Base-by-base conservation (phyloP, 2,113 vertebrate genomes). In the Petromus typicus region DNA sequence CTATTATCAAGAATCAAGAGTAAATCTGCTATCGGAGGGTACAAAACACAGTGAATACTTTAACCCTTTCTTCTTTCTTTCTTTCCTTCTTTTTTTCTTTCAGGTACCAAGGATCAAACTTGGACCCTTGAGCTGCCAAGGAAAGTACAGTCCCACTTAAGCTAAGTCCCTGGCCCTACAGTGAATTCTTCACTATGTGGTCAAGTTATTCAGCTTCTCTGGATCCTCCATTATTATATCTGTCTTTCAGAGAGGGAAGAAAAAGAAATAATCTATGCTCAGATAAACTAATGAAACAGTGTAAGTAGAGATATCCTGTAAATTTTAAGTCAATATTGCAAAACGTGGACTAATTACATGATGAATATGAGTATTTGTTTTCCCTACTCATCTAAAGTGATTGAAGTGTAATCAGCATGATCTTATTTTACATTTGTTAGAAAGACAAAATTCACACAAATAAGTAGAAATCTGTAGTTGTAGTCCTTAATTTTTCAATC, bases 341-440 rank as follows among this genome's bases (percentile, higher is more conserved):
- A 86, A 95, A 59, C 23, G 0, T 34, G 89, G 57, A 20, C 10
- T 78, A 90, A 59, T 54, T 56, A 91, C 25, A 56, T n/a, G 8
- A 9, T 85, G 23, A 85, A 22, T 59, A 59, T 45, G 43, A 83
- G 2, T 89, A 64, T 79, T 89, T 81, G 1, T 61, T 89, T 40
- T 81, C 5, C 2, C 32, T 32, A 79, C 59, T 93, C 86, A 76
- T 7, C 17, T 57, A 76, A 86, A 22, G 2, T 12, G 30, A 80
- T 11, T 57, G 59, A 93, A 48, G 10, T 48, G 1, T 3, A 86
- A 16, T 78, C 48, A 76, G 3, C 56, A 61, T 59, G 61, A 78
- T 2, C 13, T 95, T 82, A 80, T 80, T 86, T 91, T 95, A 66
- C 27, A 76, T 64, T 69, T 86, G 20, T 82, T 66, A 93, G 4